Evolutionary conservation across 2,797 vertebrate genomes (phyloP), one percentile per base, ranked within the genome.

Genomic region (Rousettus madagascariensis): DNA sequence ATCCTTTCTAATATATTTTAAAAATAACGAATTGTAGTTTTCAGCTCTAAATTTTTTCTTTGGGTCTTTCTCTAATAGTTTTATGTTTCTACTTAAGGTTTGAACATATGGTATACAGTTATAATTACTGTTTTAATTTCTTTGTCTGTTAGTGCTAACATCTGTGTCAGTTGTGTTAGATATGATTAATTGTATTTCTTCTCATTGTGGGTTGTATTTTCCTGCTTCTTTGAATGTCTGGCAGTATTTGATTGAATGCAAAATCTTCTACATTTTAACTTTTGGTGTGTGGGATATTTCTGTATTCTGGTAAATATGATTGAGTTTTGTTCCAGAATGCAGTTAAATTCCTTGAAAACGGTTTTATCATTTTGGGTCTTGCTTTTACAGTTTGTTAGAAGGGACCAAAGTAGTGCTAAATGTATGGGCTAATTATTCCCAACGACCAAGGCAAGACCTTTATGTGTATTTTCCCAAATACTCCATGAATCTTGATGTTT

Each of bases 91-190:
- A 26, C 75, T 79, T 83, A 83, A 61, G 26, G 6, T 46, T 86
- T 92, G 28, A 89, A 38, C 65, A 86, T 86, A 82, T 75, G 43
- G 41, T 89, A 80, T 79, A 55, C 43, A 61, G 30, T 51, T 92
- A 82, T 82, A 78, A 90, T 92, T 82, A 86, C 19, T 86, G 30
- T 77, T 86, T 92, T 63, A 75, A 91, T 86, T 71, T 92, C 61
- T 92, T 88, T 69, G 78, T 94, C 79, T 38, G 38, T 38, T 38
- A 71, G 55, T 93, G 93, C 36, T 77, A 93, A 71, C 13, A 57
- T 71, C 93, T 90, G 43, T 83, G 36, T 75, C 43, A 55, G 8
- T 53, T 91, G 30, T 77, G 46, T 53, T 72, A 5, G 68, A 77
- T 86, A 46, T 90, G 68, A 92, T 85, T 84, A 61, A 91, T 41